Evolutionary conservation across 2,888 invertebrate species (phyloP).

Genomic region (Mantis religiosa): DNA sequence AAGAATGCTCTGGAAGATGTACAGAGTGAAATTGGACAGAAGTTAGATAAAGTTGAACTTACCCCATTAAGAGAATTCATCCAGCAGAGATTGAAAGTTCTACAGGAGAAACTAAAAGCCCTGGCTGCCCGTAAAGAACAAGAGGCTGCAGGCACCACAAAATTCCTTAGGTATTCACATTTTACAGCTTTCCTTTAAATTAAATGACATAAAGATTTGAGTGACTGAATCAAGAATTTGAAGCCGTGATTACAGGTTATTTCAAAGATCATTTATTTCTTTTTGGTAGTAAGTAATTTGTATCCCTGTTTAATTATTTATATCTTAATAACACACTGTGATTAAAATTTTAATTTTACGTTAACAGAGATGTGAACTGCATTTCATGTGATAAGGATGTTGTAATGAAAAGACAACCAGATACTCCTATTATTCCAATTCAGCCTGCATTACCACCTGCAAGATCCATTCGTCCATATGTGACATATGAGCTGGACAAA

Average conservation of each 20-base stretch:
- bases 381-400: conserved; percentile 73
- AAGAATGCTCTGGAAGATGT: conserved; percentile 64
- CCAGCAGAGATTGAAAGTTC: conserved; percentile 53
- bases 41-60: conserved; percentile 62
- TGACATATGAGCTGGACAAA: conserved; percentile 65
- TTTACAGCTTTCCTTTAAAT: background rate
- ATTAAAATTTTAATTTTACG: background rate
- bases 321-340: too few species aligned
- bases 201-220: too few species aligned
- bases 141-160: conserved; percentile 71
- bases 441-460: conserved; percentile 54
- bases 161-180: conserved; percentile 50
- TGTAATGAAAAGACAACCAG: conserved; percentile 61
- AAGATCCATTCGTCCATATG: conserved; percentile 62
- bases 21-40: conserved; percentile 61
- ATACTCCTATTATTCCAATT: conserved; percentile 41
- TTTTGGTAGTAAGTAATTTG: too few species aligned
- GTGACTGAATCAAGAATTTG: too few species aligned
- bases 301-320: too few species aligned
- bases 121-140: conserved; percentile 57
- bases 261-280: too few species aligned
- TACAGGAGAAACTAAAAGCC: conserved; percentile 60
- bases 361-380: conserved; percentile 63
- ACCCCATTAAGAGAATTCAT: conserved; percentile 62
- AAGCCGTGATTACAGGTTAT: too few species aligned